Base-by-base conservation (phyloP, 1,140 invertebrate species). In the Drosophila arawakana region DNA sequence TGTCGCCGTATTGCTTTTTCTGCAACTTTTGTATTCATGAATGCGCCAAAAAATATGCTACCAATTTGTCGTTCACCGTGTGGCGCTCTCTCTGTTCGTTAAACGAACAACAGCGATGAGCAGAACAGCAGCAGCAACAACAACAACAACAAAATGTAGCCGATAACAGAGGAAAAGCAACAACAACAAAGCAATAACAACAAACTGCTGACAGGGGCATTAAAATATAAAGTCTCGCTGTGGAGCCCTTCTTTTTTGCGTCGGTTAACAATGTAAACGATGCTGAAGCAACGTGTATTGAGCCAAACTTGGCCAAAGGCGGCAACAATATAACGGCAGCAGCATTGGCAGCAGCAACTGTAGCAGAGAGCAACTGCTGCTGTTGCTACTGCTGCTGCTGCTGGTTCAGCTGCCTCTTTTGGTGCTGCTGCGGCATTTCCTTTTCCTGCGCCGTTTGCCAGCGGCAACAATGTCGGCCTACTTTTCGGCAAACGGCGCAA, bases 381-480 rank as follows among this genome's bases (percentile, higher is more conserved):
- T 70, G 25, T 58, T 54, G 34, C n/a, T n/a, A n/a, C n/a, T n/a
- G n/a, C n/a, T 30, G 46, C 54, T 59, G 43, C 67, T 70, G 59
- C 15, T 58, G 59, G 49, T 71, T 15, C 21, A 9, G 41, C 37
- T 68, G 57, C 15, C 18, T 55, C 50, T 52, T 41, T 41, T 66
- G 68, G 55, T 72, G 76, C 80, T 84, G 78, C 76, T 88, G 83
- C 77, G 80, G 83, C 80, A 83, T 88, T 88, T 88, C 84, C 83
- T 83, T 83, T 88, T 89, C 83, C 83, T 86, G 76, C 77, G 76
- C 81, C 83, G 62, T 74, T 52, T 89, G 83, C 83, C 84, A 89
- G 81, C 62, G 84, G 84, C 84, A 89, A 89, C 85, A 89, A 89
- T 89, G 84, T 84, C 84, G 84, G 84, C 85, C 84, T 89, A 89